A percentile compares a stretch with the other conserved stretches of the same genome.
Evolutionary conservation across 2,113 vertebrate species (phyloP).

Genomic region (Sardina pilchardus): DNA sequence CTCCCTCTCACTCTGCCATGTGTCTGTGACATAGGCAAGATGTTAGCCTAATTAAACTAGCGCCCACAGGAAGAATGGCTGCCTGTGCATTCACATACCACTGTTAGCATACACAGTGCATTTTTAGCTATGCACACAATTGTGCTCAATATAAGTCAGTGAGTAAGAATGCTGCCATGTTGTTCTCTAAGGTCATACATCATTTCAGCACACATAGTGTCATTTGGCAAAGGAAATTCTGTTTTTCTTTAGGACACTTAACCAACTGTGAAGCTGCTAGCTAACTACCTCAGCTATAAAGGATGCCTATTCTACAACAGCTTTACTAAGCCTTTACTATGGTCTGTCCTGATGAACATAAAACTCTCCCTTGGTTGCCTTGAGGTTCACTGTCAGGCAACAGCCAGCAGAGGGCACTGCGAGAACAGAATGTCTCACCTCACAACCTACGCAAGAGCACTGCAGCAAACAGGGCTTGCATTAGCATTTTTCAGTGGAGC

Average conservation of each 20-base stretch:
- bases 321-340: not conserved
- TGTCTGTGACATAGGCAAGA: not conserved
- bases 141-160: not conserved
- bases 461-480: not conserved
- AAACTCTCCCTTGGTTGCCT: not conserved
- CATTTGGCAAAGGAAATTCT: not conserved
- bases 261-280: not conserved
- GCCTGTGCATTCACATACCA: conserved; percentile 19
- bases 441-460: not conserved
- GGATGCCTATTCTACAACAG: not conserved
- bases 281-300: not conserved
- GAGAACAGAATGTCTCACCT: not conserved
- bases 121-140: not conserved
- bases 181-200: not conserved
- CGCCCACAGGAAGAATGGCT: not conserved
- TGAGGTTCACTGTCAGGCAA: not conserved
- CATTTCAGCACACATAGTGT: not conserved
- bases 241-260: not conserved
- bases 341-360: not conserved
- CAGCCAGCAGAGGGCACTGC: conserved; percentile 4
- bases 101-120: not conserved
- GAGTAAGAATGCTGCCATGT: not conserved
- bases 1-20: not conserved
- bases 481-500: not conserved
- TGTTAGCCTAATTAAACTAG: not conserved